Percentiles rank a stretch among this genome's conserved stretches.
Evolutionary conservation across 1,140 invertebrate species (phyloP).

Genomic region (Cydia amplana): DNA sequence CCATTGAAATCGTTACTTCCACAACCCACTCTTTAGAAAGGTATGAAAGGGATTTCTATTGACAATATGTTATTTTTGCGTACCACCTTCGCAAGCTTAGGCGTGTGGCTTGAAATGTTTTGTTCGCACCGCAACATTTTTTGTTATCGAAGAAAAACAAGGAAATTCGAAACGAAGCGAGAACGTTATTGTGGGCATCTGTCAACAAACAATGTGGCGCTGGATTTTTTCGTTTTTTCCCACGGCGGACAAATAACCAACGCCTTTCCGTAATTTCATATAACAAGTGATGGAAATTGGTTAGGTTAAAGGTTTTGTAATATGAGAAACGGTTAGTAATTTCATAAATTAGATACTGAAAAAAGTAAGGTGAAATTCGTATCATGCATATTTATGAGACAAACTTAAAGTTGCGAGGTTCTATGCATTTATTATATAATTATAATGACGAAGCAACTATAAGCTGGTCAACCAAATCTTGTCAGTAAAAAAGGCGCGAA

Average conservation of each 20-base stretch:
- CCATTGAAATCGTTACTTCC: neutral
- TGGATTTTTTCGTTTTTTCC: slow-evolving; percentile 2
- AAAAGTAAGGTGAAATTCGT: too few relatives aligned
- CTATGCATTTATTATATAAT: too few relatives aligned
- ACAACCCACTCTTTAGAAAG: neutral
- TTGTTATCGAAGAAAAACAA: slow-evolving; percentile 14
- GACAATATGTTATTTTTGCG: slow-evolving; percentile 6
- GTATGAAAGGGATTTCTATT: neutral
- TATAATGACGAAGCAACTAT: too few relatives aligned
- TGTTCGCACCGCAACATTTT: neutral
- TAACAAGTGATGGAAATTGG: neutral
- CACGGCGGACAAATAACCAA: neutral
- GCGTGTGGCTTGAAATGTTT: slow-evolving; percentile 13
- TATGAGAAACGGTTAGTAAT: neutral
- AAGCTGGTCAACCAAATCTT: too few relatives aligned
- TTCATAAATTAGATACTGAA: neutral
- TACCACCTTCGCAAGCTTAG: neutral
- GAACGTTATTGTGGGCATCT: slow-evolving; percentile 15
- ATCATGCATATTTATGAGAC: too few relatives aligned
- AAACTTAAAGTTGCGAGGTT: too few relatives aligned
- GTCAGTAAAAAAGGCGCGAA: too few relatives aligned
- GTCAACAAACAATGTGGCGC: slow-evolving; percentile 7
- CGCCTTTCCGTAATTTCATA: neutral
- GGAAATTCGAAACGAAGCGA: slow-evolving; percentile 12
- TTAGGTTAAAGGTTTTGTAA: neutral